A percentile compares a stretch with the other conserved stretches of the same genome.
phyloP scores from a whole-genome alignment of 2,888 invertebrate genomes.

The Leucania comma region DNA sequence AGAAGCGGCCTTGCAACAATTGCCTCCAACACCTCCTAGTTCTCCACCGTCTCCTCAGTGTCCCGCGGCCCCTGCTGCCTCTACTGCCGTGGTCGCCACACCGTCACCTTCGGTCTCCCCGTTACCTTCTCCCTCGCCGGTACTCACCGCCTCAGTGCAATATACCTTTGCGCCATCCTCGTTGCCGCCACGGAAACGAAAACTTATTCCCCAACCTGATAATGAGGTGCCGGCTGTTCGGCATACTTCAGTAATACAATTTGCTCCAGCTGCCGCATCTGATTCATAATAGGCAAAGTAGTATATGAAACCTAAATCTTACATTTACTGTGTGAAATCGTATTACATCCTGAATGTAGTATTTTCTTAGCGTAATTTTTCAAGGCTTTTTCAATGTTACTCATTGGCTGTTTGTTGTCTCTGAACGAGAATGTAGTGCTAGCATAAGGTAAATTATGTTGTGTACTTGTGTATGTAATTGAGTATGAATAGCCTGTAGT shows the following conservation, averaged over 20 bases:
- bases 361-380: slow-evolving; percentile 61
- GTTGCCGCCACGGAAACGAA: slow-evolving; percentile 94
- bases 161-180: slow-evolving; percentile 75
- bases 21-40: slow-evolving; percentile 91
- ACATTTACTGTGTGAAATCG: slow-evolving; percentile 20
- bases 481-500: slow-evolving; percentile 41
- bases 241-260: slow-evolving; percentile 95
- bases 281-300: slow-evolving; percentile 77
- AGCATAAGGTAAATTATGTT: slow-evolving; percentile 49
- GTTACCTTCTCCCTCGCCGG: slow-evolving; percentile 80
- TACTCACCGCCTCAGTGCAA: slow-evolving; percentile 77
- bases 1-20: slow-evolving; percentile 86
- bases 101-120: slow-evolving; percentile 81
- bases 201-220: slow-evolving; percentile 93
- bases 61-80: slow-evolving; percentile 79
- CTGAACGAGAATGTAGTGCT: slow-evolving; percentile 60
- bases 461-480: slow-evolving; percentile 38
- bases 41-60: slow-evolving; percentile 89
- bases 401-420: slow-evolving; percentile 73
- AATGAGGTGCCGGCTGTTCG: slow-evolving; percentile 81
- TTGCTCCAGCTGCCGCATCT: slow-evolving; percentile 93
- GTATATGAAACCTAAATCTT: slow-evolving; percentile 28
- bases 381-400: slow-evolving; percentile 68
- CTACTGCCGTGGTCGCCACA: slow-evolving; percentile 61
- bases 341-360: slow-evolving; percentile 49